Conservation (phyloP, 2,113 vertebrate genomes). For the Ailurus styani region DNA sequence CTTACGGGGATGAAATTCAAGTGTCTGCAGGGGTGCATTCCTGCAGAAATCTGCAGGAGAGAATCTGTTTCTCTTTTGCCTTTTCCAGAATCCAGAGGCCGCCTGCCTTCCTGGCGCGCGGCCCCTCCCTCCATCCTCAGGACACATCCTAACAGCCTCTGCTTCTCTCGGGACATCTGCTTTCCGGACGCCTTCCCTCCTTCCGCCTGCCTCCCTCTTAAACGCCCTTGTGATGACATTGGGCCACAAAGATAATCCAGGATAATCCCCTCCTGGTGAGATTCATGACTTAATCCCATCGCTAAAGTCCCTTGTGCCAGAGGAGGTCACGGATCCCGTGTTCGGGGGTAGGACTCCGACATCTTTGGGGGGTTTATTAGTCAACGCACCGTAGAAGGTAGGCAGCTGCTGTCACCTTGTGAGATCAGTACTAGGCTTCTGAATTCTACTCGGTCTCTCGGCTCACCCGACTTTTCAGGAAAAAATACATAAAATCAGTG, state of each 20-base stretch:
- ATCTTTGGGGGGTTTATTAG: rapidly evolving
- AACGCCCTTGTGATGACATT: no score
- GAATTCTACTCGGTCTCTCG: background rate
- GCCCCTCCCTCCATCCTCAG: background rate
- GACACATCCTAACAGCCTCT: rapidly evolving
- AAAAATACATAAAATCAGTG: background rate
- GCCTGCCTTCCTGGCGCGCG: rapidly evolving
- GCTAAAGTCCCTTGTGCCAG: background rate
- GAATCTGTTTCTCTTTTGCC: background rate
- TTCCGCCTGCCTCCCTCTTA: background rate
- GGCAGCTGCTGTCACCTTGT: background rate
- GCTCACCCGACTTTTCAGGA: background rate
- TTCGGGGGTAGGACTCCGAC: background rate
- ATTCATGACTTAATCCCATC: background rate
- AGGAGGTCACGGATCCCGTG: rapidly evolving
- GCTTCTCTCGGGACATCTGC: rapidly evolving
- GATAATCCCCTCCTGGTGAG: rapidly evolving
- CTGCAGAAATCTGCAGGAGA: background rate
- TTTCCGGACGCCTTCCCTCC: rapidly evolving
- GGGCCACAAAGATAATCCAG: background rate
- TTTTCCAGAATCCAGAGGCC: background rate
- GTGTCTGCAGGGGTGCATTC: no score
- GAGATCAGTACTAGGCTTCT: background rate
- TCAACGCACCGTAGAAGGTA: background rate
- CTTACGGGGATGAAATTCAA: background rate